Evolutionary conservation across 92 coral and sea anemone species (phyloP), one percentile per base, ranked within the genome.

Genomic region (Phymanthus crucifer): DNA sequence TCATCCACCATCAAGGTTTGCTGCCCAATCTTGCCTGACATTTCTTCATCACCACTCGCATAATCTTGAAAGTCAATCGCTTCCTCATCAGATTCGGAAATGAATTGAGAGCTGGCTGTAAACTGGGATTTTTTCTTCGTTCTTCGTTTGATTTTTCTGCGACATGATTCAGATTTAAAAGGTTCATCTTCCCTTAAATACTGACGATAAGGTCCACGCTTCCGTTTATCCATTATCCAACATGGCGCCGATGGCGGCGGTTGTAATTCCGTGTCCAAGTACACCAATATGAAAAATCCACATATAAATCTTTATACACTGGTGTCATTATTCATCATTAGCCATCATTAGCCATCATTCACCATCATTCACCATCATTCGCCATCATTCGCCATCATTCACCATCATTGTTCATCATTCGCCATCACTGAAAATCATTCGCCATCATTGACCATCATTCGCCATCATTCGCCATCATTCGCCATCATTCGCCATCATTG

Each of bases 131-230:
- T 40, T 67, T 78, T 78, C 61, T 38, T 16, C 73, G 40, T 70
- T 70, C 23, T 46, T 17, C 71, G 18, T 10, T 48, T 13, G 40
- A 46, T 83, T 76, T 50, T 71, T 76, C 47, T 68, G 26, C 76
- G 81, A 33, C 32, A 66, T 34, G 87, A 69, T 76, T 10, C 52
- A 70, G 48, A 76, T 31, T 83, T 34, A 61, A 14, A 83, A 12
- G 83, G 87, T 71, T 83, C 83, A 57, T 83, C 76, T 70, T 69
- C 72, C 23, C 82, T n/a, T 66, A 83, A 76, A 58, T 83, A 77
- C 70, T 83, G 71, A 24, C 77, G 48, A 43, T 77, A 83, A 3
- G 66, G 81, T 17, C 87, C 78, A 27, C 78, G 69, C 65, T 83
- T 83, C 70, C 73, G 26, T 70, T 74, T 32, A 9, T 12, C 34